phyloP scores from a whole-genome alignment of 2,113 vertebrate species.

The Amphiprion ocellaris region DNA sequence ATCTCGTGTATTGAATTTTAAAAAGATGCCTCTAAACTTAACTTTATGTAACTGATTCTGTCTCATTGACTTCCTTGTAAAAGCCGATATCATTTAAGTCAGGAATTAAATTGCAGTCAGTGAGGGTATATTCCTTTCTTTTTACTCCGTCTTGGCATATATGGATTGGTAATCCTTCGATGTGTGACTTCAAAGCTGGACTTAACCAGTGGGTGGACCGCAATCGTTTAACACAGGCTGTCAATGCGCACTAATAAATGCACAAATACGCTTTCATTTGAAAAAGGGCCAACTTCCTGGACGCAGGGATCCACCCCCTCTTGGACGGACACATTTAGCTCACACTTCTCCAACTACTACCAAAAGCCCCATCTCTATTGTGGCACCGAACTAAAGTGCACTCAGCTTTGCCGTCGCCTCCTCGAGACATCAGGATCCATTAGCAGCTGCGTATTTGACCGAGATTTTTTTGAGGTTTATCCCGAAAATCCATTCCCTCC shows the following conservation, averaged over 20 bases:
- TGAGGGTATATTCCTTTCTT: slow-evolving; percentile 21
- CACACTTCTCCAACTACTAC: slow-evolving; percentile 8
- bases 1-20: neutral
- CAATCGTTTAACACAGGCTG: slow-evolving; percentile 50
- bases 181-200: slow-evolving; percentile 58
- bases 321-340: slow-evolving; percentile 16
- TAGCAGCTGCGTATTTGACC: slow-evolving; percentile 29
- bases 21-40: neutral
- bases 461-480: slow-evolving; percentile 22
- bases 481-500: slow-evolving; percentile 46
- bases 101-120: slow-evolving; percentile 37
- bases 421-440: slow-evolving; percentile 1
- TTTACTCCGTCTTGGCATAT: slow-evolving; percentile 16
- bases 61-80: slow-evolving; percentile 14
- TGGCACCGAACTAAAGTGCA: slow-evolving; percentile 19
- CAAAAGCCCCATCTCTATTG: neutral
- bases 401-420: slow-evolving; percentile 15
- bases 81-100: slow-evolving; percentile 40
- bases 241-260: slow-evolving; percentile 59
- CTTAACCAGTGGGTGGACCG: slow-evolving; percentile 59
- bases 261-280: slow-evolving; percentile 70
- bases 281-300: slow-evolving; percentile 61
- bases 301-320: slow-evolving; percentile 9
- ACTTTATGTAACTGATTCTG: slow-evolving; percentile 19
- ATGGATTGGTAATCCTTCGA: slow-evolving; percentile 41